Conservation (phyloP, 2,797 vertebrate genomes). For the Rhinophrynus dorsalis region DNA sequence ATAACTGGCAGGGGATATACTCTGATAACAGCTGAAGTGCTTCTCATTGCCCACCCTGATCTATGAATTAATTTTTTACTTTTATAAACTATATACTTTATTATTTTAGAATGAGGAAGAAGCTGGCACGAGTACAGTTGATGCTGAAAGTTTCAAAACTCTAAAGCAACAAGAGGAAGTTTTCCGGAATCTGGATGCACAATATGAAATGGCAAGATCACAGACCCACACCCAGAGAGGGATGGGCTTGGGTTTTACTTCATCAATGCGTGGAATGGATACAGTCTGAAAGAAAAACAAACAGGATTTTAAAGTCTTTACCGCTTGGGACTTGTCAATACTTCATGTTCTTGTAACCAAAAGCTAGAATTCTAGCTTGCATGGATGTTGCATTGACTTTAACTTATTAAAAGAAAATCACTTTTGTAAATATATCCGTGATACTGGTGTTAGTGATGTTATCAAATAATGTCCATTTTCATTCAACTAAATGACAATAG, state of each 20-base stretch:
- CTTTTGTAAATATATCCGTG: conserved; percentile 90
- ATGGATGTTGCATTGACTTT: conserved; percentile 94
- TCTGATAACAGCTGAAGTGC: too few relatives aligned
- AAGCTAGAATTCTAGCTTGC: conserved; percentile 87
- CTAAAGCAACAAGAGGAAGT: conserved; percentile 97
- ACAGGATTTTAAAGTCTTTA: conserved; percentile 51
- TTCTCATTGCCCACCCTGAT: too few relatives aligned
- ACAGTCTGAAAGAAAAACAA: conserved; percentile 72
- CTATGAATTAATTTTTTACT: not conserved
- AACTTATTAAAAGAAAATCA: conserved; percentile 89
- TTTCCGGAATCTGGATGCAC: conserved; percentile 94
- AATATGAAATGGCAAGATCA: conserved; percentile 97
- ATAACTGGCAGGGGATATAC: too few relatives aligned
- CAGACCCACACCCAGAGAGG: conserved; percentile 97
- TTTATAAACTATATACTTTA: conserved; percentile 9
- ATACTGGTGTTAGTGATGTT: conserved; percentile 85
- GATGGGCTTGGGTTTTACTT: conserved; percentile 94
- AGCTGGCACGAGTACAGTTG: conserved; percentile 76
- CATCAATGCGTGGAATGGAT: conserved; percentile 93
- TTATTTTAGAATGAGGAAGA: conserved; percentile 84
- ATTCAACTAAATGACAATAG: conserved; percentile 72
- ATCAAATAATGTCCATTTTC: conserved; percentile 80
- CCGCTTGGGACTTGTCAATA: conserved; percentile 63
- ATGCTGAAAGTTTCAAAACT: conserved; percentile 90
- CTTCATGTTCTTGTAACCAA: conserved; percentile 77